Base-by-base conservation (phyloP, 2,888 invertebrate genomes). In the Conistra vaccinii region DNA sequence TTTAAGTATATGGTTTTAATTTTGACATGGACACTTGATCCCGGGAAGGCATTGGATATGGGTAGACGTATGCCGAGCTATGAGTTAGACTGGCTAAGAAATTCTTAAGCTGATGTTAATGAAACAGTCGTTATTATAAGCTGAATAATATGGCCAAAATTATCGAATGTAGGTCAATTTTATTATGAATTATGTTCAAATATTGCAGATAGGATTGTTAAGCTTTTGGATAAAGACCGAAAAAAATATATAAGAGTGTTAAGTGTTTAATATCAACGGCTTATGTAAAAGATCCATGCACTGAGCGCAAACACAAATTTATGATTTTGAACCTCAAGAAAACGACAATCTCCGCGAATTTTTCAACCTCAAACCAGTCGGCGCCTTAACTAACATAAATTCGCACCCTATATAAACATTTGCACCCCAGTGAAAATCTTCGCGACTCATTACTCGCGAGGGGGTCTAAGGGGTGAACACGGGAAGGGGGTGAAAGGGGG, bases 341-440 rank as follows among this genome's bases (percentile, higher is more conserved):
- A 45, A 42, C 35, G 26, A 14, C 2, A 45, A 55, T 14, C 32
- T 17, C 5, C 62, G 68, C 74, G 65, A 55, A 80, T 86, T 85
- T 87, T 86, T 85, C 57, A 26, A 63, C 66, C 62, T 89, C 86
- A 89, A 88, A 83, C 87, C 88, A 89, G 88, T 86, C 85, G 86
- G 78, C 88, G 89, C 78, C 80, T 84, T 78, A 84, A 74, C 84
- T 83, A 78, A 90, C 90, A 93, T 93, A 95, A 95, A 95, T 95
- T 96, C 92, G 85, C 96, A 96, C 95, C 95, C 96, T 95, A 93
- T 96, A 95, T 94, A 95, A 95, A 95, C 95, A 95, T 95, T 95
- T 93, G 92, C 95, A 93, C 95, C 95, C 95, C 92, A 88, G 90
- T 91, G 93, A 94, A 96, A 96, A 96, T 96, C 96, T 96, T 96